Evolutionary conservation across 2,797 vertebrate species (phyloP).

Genomic region (Pantherophis alleghaniensis): DNA sequence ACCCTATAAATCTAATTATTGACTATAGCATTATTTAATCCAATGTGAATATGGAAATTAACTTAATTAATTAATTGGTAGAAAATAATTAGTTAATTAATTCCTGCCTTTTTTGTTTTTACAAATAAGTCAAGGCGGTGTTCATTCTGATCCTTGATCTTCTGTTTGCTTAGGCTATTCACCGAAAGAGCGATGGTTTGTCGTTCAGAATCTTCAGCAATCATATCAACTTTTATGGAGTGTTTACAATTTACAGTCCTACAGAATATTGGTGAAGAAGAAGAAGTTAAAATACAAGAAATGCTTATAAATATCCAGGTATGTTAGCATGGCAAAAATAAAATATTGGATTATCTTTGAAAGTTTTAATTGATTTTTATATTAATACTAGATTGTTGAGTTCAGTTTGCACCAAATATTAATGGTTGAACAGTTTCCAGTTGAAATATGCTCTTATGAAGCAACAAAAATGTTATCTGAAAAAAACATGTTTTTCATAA

Average conservation of each 20-base stretch:
- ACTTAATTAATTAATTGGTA: background rate
- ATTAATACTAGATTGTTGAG: background rate
- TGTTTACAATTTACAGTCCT: constrained; percentile 86
- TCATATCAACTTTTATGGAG: constrained; percentile 84
- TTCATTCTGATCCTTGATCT: constrained; percentile 2
- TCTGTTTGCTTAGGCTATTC: constrained; percentile 76
- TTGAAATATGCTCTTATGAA: background rate
- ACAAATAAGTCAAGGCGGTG: background rate
- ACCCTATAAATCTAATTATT: background rate
- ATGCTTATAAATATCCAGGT: constrained; percentile 91
- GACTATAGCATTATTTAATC: background rate
- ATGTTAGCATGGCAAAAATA: constrained; percentile 19
- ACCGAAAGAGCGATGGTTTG: constrained; percentile 82
- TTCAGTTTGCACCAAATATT: background rate
- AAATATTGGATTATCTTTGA: background rate
- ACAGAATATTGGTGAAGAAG: constrained; percentile 73
- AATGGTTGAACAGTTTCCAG: background rate
- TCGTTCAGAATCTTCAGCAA: constrained; percentile 84
- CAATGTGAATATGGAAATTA: background rate
- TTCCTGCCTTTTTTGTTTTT: background rate
- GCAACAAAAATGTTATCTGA: background rate
- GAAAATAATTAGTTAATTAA: background rate
- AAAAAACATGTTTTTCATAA: background rate
- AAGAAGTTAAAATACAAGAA: constrained; percentile 73
- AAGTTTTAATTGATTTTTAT: background rate